Conservation (phyloP, 2,888 invertebrate species). For the Dorcus hopei region DNA sequence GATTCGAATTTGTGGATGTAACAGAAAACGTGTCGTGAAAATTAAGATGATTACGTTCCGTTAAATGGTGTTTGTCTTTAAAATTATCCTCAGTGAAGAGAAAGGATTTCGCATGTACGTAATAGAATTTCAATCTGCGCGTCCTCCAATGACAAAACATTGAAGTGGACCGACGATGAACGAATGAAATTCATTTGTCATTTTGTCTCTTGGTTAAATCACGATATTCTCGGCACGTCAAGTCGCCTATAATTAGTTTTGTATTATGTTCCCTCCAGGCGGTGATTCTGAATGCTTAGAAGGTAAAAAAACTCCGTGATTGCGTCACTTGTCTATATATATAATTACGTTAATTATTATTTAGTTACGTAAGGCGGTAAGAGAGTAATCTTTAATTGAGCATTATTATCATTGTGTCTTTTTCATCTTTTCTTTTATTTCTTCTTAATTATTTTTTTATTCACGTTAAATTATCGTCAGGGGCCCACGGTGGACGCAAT, state of each 20-base stretch:
- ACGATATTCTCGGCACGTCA: conserved; percentile 41
- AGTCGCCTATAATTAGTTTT: conserved; percentile 45
- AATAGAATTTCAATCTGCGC: too few species aligned
- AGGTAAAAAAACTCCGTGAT: conserved; percentile 30
- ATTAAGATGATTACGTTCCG: too few species aligned
- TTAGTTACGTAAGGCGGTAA: conserved; percentile 35
- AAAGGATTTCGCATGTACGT: background rate
- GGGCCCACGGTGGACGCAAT: background rate
- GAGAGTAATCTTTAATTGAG: conserved; percentile 40
- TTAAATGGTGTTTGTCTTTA: too few species aligned
- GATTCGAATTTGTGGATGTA: too few species aligned
- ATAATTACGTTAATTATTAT: conserved; percentile 38
- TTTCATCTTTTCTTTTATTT: conserved; percentile 1
- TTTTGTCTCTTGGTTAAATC: conserved; percentile 45
- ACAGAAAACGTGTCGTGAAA: too few species aligned
- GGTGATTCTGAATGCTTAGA: conserved; percentile 32
- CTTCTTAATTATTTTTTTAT: conserved; percentile 2
- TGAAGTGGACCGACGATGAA: conserved; percentile 11
- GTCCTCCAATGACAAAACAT: conserved; percentile 27
- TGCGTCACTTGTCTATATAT: conserved; percentile 34
- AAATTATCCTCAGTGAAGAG: background rate
- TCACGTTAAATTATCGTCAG: background rate
- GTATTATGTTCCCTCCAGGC: conserved; percentile 34
- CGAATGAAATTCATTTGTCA: conserved; percentile 42
- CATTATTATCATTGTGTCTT: conserved; percentile 28